Evolutionary conservation across 92 coral and sea anemone genomes (phyloP), one percentile per base, ranked within the genome.

Genomic region (Virgularia gustaviana): DNA sequence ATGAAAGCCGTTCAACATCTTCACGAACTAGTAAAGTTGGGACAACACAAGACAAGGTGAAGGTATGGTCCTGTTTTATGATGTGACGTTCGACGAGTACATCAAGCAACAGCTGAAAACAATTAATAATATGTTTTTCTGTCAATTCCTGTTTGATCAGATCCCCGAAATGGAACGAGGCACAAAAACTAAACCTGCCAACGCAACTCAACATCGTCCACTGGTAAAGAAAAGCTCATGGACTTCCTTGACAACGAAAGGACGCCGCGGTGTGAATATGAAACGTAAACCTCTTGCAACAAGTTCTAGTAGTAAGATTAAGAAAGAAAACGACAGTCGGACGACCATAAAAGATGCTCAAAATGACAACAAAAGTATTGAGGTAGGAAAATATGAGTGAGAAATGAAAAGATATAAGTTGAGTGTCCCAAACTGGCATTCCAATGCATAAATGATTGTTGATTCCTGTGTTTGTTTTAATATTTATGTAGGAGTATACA

Each of bases 401-500:
- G 9, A 13, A 38, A 11, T 31, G 10, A 9, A 29, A 33, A 33
- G 36, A 29, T 23, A 13, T 28, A 24, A 58, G 36, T 16, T 30
- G 32, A 58, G 29, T 43, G 71, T 29, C 71, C 53, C 30, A 64
- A 23, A 15, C 34, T 29, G 31, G 43, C 72, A 65, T 65, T 36
- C 54, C 72, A 42, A 9, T 20, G n/a, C 32, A 20, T 35, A 22
- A 65, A 32, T 29, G 43, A 19, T 32, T 58, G 13, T 29, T 3
- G n/a, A n/a, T n/a, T n/a, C n/a, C n/a, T n/a, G n/a, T 15, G 30
- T 52, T 52, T 22, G 22, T 52, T 15, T 15, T 57, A 37, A 12
- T 9, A 24, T 24, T 25, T 57, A 30, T 63, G n/a, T 73, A 92
- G 98, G 98, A 92, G 38, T 85, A 84, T 77, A 89, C 96, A 9